Percentiles rank a stretch among this genome's conserved stretches.
These are phyloP conservation scores for Acestrorhynchus altus DNA, from an alignment of 2,797 vertebrate genomes.

Conservation along the genomic window DNA sequence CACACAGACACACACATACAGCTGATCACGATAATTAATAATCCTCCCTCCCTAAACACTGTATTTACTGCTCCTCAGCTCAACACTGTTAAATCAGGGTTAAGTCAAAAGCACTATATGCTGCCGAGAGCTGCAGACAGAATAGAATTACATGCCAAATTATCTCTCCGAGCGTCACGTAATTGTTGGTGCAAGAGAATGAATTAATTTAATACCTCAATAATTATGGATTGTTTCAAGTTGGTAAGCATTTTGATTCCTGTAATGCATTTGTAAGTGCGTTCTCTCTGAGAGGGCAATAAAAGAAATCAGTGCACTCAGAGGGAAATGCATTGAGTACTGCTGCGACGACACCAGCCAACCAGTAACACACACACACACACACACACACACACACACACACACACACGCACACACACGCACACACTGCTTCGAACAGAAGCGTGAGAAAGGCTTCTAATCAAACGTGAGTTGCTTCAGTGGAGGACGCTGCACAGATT, in stretches of 20 bases:
- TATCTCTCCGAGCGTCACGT: slow-evolving; percentile 80
- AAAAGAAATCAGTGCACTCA: slow-evolving; percentile 64
- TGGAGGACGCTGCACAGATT: neutral
- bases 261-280: slow-evolving; percentile 75
- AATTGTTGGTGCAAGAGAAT: slow-evolving; percentile 77
- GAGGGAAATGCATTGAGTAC: slow-evolving; percentile 59
- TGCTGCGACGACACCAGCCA: slow-evolving; percentile 57
- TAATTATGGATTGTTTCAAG: slow-evolving; percentile 77
- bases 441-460: neutral
- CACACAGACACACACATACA: slow-evolving; percentile 62
- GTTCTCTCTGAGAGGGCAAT: slow-evolving; percentile 67
- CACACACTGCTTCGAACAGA: neutral
- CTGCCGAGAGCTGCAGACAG: slow-evolving; percentile 74
- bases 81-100: slow-evolving; percentile 78
- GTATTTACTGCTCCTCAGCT: slow-evolving; percentile 90
- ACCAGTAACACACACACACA: neutral
- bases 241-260: slow-evolving; percentile 74
- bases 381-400: neutral
- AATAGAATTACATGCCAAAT: slow-evolving; percentile 85
- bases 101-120: slow-evolving; percentile 63
- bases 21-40: slow-evolving; percentile 92
- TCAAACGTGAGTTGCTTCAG: neutral
- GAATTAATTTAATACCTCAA: slow-evolving; percentile 80
- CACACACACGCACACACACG: neutral
- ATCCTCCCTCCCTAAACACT: slow-evolving; percentile 88